phyloP scores from a whole-genome alignment of 2,797 vertebrate genomes.

The Triplophysa bombifrons region DNA sequence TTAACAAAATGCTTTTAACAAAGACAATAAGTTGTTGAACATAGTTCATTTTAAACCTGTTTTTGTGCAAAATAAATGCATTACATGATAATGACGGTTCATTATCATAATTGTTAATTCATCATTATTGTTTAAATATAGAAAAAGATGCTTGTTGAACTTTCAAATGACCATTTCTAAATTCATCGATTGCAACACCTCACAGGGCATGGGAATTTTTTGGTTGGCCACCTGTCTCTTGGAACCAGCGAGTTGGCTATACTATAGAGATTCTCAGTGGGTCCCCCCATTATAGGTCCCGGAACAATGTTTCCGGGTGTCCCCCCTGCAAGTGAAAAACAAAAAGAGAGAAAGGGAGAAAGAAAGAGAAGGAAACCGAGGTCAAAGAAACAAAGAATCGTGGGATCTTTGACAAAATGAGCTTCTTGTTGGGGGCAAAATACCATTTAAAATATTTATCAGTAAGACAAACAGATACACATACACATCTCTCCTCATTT shows the following conservation, averaged over 20 bases:
- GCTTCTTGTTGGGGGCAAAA: conserved; percentile 35
- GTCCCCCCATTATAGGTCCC: neutral
- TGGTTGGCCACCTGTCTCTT: neutral
- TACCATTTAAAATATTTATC: conserved; percentile 55
- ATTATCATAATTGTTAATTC: too few relatives aligned
- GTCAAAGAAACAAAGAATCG: conserved; percentile 8
- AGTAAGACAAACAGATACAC: conserved; percentile 41
- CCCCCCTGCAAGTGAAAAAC: neutral
- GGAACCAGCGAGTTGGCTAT: neutral
- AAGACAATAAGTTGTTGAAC: too few relatives aligned
- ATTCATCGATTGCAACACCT: neutral
- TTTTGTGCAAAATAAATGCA: neutral
- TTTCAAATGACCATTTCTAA: neutral
- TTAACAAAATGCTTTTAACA: too few relatives aligned
- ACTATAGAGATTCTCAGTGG: neutral
- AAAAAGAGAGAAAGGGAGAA: neutral
- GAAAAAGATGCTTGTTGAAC: neutral
- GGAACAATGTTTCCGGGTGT: neutral
- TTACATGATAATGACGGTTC: neutral
- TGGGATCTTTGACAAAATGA: conserved; percentile 42
- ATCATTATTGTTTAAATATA: neutral
- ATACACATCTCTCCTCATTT: conserved; percentile 28
- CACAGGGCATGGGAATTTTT: neutral
- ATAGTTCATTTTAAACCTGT: too few relatives aligned
- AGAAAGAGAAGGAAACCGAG: conserved; percentile 1